Base-by-base conservation (phyloP, 2,797 vertebrate genomes). In the Gobio occitaniae region DNA sequence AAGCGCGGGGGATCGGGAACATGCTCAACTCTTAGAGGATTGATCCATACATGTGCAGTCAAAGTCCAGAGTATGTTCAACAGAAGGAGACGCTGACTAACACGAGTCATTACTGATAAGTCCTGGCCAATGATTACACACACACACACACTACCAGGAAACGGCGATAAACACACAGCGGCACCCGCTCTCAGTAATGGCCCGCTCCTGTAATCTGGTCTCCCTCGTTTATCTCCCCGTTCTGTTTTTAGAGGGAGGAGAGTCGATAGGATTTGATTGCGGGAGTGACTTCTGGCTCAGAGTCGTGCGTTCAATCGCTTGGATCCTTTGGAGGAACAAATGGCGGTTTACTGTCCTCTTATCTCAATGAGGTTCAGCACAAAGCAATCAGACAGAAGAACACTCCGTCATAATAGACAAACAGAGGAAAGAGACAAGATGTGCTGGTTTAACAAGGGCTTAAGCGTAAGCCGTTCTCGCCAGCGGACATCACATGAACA, bases 251-350 rank as follows among this genome's bases (percentile, higher is more conserved):
- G 84, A 81, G 61, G 15, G 8, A 13, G 50, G 50, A 25, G 5
- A 80, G 84, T 85, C 78, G 66, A 59, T 69, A 76, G 78, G 61
- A 76, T 76, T 81, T 76, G 84, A 81, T 86, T 81, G 70, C 13
- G 16, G 17, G 21, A 80, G n/a, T 0, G 59, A 59, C 70, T 85
- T 52, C 59, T 59, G 21, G 75, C 36, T 61, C 66, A 48, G 48
- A 69, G 38, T 11, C 25, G 48, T 29, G n/a, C 16, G 84, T 68
- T 81, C 78, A 68, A 74, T 85, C 19, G 56, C 61, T 76, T 68
- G 75, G 70, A 86, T 85, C 70, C 48, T 75, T 10, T 6, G 11
- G 36, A 29, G 84, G 68, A 78, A 82, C 36, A 71, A 47, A 76
- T 41, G 76, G 38, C 4, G 66, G 36, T 69, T 66, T 86, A 56